phyloP scores from a whole-genome alignment of 2,888 invertebrate genomes.

The Drosophila atroscutellata region DNA sequence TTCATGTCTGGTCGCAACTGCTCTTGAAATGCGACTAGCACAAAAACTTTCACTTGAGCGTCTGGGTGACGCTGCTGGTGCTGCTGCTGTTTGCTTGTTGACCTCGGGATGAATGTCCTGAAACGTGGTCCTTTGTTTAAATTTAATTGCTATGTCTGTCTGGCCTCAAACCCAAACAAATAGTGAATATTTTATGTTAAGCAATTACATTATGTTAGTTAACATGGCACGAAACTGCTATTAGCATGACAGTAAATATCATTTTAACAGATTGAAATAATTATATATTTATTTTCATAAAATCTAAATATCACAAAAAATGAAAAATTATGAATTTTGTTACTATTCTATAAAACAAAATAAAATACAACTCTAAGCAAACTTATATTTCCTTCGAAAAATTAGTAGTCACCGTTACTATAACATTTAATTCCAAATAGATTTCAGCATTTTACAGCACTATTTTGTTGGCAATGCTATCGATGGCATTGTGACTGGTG shows the following conservation, averaged over 20 bases:
- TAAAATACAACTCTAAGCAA: background rate
- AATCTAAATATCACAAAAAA: background rate
- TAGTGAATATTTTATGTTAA: conserved; percentile 31
- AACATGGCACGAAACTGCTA: conserved; percentile 17
- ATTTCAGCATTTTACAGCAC: conserved; percentile 4
- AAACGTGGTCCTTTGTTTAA: conserved; percentile 77
- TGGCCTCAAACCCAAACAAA: conserved; percentile 78
- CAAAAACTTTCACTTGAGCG: conserved; percentile 68
- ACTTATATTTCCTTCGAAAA: background rate
- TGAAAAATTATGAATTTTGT: background rate
- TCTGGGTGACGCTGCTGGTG: conserved; percentile 36
- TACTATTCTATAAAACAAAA: background rate
- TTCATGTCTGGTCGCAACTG: conserved; percentile 75
- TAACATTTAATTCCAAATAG: conserved; percentile 27
- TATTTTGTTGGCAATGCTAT: conserved; percentile 20
- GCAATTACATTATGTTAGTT: conserved; percentile 14
- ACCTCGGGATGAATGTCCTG: conserved; percentile 78
- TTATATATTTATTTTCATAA: background rate
- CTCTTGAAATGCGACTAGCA: conserved; percentile 63
- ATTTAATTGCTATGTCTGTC: conserved; percentile 67
- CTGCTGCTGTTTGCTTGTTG: conserved; percentile 53
- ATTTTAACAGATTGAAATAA: background rate
- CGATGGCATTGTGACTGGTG: conserved; percentile 13
- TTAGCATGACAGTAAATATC: conserved; percentile 3
- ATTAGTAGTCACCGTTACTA: background rate